These are phyloP conservation scores for Rhagologus leucostigma DNA, from an alignment of 2,113 vertebrate genomes.

Conservation along the genomic window DNA sequence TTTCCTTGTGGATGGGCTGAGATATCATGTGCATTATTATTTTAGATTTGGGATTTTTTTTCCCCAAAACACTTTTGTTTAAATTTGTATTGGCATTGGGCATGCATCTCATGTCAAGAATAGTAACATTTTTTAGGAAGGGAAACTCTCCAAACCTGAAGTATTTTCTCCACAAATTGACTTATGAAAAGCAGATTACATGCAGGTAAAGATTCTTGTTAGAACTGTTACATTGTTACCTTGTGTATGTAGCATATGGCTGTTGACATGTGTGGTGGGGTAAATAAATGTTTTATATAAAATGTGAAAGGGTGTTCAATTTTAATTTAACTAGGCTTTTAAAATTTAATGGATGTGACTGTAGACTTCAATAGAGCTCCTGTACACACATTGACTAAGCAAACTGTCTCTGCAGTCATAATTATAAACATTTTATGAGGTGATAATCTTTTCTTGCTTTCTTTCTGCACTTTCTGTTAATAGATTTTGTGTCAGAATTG, in stretches of 20 bases:
- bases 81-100: background rate
- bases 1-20: background rate
- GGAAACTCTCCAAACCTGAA: background rate
- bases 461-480: background rate
- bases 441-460: background rate
- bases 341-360: constrained; percentile 24
- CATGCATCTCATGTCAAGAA: background rate
- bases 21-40: background rate
- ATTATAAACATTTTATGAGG: constrained; percentile 25
- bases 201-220: background rate
- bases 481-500: background rate
- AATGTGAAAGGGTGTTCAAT: background rate
- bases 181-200: background rate
- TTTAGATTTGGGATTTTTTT: background rate
- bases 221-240: background rate
- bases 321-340: background rate
- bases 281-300: background rate
- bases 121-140: background rate
- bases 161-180: background rate
- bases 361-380: background rate
- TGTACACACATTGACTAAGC: background rate
- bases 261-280: background rate
- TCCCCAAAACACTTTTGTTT: background rate
- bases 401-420: background rate
- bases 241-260: background rate